Evolutionary conservation across 2,113 vertebrate species (phyloP), one percentile per base, ranked within the genome.

Genomic region (Paracanthobrama guichenoti): DNA sequence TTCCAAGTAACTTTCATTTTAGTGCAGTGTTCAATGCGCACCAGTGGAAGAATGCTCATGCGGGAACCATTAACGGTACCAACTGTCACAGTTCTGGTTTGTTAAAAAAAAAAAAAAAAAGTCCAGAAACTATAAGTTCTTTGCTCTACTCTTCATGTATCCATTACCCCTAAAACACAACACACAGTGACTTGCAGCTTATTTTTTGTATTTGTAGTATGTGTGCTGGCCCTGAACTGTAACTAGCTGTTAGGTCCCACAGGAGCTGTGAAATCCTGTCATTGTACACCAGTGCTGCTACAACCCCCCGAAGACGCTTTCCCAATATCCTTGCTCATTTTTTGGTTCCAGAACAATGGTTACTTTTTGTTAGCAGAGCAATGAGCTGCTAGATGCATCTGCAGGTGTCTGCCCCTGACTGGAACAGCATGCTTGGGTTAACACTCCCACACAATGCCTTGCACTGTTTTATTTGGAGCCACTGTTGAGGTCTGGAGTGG

Each of bases 381-480:
- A 22, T 78, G 66, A 75, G 67, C 84, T 78, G 84, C 73, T 83
- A 31, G 55, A 67, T 72, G 64, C 31, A 8, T 48, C 73, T 84
- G 78, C 77, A 79, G 75, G 62, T 67, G 60, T 62, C 44, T 84
- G 81, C 73, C 82, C 78, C 55, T 28, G 75, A 79, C 83, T 78
- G 78, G 84, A 69, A 76, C 73, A 44, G 72, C 87, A 88, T 83
- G 88, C 81, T 83, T 80, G 82, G 87, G 83, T 82, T 87, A 81
- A 87, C 62, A 67, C 88, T 86, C 84, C 66, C 24, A 75, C 86
- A 87, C 88, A 87, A 84, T 83, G 82, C 81, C 24, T 9, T 2
- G 5, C 86, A 59, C 44, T 82, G 81, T 86, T 86, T 71, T 57
- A 72, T 48, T 57, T 35, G 35, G 14, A 72, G 66, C 66, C 28